A percentile compares a stretch with the other conserved stretches of the same genome.
Evolutionary conservation across 2,888 invertebrate species (phyloP).

Genomic region (Bellardia bayeri): DNA sequence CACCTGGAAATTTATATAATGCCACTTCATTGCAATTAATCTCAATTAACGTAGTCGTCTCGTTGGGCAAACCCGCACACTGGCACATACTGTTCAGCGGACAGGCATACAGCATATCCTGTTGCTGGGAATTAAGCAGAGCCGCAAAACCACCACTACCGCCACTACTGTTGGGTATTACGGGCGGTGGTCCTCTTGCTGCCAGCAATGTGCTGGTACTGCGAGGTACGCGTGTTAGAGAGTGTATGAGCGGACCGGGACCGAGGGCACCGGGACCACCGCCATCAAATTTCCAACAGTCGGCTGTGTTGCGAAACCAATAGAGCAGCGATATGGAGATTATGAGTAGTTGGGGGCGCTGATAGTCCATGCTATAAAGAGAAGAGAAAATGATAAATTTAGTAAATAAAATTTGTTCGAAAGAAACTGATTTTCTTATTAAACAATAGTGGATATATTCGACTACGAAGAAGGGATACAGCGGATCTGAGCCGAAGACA

Average conservation of each 20-base stretch:
- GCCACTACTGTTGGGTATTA: slow-evolving; percentile 73
- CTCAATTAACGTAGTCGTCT: slow-evolving; percentile 84
- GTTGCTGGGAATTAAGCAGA: slow-evolving; percentile 82
- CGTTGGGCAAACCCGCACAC: slow-evolving; percentile 84
- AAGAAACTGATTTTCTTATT: too few species aligned
- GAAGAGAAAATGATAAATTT: background rate
- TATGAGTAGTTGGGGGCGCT: slow-evolving; percentile 80
- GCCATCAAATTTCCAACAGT: slow-evolving; percentile 84
- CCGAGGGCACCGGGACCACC: slow-evolving; percentile 77
- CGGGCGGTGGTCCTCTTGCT: slow-evolving; percentile 74
- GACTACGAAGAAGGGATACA: too few species aligned
- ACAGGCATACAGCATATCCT: slow-evolving; percentile 83
- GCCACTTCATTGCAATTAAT: slow-evolving; percentile 85
- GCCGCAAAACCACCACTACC: slow-evolving; percentile 79
- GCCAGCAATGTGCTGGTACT: slow-evolving; percentile 69
- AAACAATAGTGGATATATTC: too few species aligned
- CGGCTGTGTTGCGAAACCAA: slow-evolving; percentile 81
- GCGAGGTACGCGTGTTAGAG: slow-evolving; percentile 73
- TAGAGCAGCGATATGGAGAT: slow-evolving; percentile 83
- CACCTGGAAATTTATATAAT: slow-evolving; percentile 85
- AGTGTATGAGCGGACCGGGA: slow-evolving; percentile 58
- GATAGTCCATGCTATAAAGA: slow-evolving; percentile 78
- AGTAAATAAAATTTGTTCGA: too few species aligned
- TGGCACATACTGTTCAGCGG: slow-evolving; percentile 84
- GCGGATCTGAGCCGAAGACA: too few species aligned